Conservation (phyloP, 2,113 vertebrate species). For the Chloebia gouldiae region DNA sequence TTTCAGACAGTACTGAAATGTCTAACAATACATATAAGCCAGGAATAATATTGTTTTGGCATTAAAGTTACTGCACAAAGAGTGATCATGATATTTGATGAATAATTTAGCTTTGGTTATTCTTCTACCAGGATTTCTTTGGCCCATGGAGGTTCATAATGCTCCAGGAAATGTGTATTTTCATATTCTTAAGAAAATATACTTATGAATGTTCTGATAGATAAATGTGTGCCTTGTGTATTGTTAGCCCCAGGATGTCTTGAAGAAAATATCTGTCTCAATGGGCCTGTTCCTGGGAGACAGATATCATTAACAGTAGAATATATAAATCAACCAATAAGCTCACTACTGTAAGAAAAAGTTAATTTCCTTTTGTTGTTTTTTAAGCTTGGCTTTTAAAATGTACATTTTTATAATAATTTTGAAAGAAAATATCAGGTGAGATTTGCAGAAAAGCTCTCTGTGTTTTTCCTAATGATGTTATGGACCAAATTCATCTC, state of each 20-base stretch:
- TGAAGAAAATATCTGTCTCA: neutral
- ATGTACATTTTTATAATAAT: neutral
- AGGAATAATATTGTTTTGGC: conserved; percentile 40
- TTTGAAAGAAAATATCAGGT: neutral
- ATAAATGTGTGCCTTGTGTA: neutral
- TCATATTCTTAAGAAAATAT: conserved; percentile 48
- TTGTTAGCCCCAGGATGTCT: conserved; percentile 2
- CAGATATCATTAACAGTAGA: neutral
- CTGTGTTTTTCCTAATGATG: neutral
- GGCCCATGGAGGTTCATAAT: neutral
- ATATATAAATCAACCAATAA: neutral
- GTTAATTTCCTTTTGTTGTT: neutral
- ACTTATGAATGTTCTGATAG: neutral
- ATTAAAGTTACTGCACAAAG: conserved; percentile 34
- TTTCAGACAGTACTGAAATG: neutral
- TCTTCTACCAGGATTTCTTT: conserved; percentile 33
- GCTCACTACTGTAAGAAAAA: neutral
- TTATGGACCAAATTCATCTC: neutral
- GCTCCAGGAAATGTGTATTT: conserved; percentile 3
- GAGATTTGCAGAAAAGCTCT: neutral
- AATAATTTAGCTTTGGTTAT: conserved; percentile 31
- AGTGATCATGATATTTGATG: conserved; percentile 24
- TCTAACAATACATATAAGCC: neutral
- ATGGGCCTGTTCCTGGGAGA: neutral
- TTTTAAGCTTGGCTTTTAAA: neutral